A percentile compares a stretch with the other conserved stretches of the same genome.
These are phyloP conservation scores for Shargacucullia verbasci DNA, from an alignment of 2,888 invertebrate species.

Conservation along the genomic window DNA sequence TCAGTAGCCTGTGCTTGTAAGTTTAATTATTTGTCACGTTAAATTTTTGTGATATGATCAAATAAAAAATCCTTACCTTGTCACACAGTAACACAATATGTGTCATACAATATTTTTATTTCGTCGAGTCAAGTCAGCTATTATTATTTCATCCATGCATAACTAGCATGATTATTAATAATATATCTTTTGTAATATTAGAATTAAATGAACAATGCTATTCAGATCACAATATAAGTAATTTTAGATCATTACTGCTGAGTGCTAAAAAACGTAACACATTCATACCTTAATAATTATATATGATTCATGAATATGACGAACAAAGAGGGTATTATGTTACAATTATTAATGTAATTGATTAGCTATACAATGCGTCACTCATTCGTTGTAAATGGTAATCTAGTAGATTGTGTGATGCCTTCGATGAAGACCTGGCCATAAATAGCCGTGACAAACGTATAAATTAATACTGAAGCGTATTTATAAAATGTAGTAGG, in stretches of 20 bases:
- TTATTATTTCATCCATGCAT: conserved; percentile 5
- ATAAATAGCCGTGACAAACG: conserved; percentile 38
- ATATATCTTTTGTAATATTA: conserved; percentile 13
- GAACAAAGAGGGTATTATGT: conserved; percentile 59
- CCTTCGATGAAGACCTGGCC: conserved; percentile 15
- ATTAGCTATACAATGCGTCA: conserved; percentile 58
- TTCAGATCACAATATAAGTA: conserved; percentile 16
- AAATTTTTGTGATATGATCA: no score
- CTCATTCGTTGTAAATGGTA: conserved; percentile 58
- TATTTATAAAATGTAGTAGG: no score
- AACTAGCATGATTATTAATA: conserved; percentile 6
- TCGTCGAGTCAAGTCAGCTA: neutral
- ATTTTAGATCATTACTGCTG: conserved; percentile 37
- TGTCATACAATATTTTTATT: no score
- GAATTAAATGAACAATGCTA: conserved; percentile 29
- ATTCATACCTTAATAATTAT: conserved; percentile 34
- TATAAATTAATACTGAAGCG: conserved; percentile 34
- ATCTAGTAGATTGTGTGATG: conserved; percentile 51
- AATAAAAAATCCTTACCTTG: no score
- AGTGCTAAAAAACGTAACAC: conserved; percentile 31
- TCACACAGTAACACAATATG: no score
- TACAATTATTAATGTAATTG: conserved; percentile 71
- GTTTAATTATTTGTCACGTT: neutral
- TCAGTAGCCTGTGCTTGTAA: conserved; percentile 12
- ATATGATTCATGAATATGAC: conserved; percentile 56